Conservation (phyloP, 1,140 invertebrate genomes). For the Pogonomyrmex barbatus region DNA sequence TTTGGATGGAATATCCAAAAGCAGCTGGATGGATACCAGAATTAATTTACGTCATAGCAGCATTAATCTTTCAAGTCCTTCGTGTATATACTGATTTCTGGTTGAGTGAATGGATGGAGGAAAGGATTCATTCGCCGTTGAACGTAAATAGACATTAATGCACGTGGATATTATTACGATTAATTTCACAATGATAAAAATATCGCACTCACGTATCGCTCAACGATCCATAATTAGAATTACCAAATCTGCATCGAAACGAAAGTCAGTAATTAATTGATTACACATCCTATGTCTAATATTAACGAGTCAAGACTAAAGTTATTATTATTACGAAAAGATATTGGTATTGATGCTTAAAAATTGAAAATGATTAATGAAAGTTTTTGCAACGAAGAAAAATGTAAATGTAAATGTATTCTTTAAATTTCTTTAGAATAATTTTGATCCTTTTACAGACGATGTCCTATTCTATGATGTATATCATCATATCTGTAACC, state of each 20-base stretch:
- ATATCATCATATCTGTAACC: conserved; percentile 86
- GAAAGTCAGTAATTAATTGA: conserved; percentile 12
- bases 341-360: not conserved
- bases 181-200: not conserved
- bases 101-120: conserved; percentile 88
- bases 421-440: not conserved
- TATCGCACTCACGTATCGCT: not conserved
- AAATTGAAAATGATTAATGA: not conserved
- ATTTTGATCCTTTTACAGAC: conserved; percentile 82
- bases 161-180: not conserved
- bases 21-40: conserved; percentile 88
- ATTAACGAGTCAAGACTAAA: not conserved
- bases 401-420: not conserved
- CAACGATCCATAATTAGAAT: not conserved
- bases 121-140: not conserved
- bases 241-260: not conserved
- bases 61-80: conserved; percentile 87
- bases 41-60: conserved; percentile 86
- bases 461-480: conserved; percentile 87
- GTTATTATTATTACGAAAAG: not conserved
- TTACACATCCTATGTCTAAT: not conserved
- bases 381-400: not conserved
- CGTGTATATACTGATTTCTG: conserved; percentile 89
- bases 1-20: conserved; percentile 89
- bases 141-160: conserved; percentile 29